Conservation (phyloP, 2,113 vertebrate genomes). For the Panthera uncia region DNA sequence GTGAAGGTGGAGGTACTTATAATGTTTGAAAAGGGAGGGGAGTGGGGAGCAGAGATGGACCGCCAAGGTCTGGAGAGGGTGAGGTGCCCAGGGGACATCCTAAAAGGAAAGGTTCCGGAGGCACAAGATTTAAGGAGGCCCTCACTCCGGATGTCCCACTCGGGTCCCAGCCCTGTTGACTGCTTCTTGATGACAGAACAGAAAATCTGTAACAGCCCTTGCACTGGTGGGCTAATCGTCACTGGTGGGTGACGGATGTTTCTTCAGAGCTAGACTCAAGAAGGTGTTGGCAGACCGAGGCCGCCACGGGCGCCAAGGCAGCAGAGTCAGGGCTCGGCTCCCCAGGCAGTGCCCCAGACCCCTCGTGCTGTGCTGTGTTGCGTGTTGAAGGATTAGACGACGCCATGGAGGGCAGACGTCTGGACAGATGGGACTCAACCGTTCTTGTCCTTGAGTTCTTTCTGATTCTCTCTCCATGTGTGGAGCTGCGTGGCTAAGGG, state of each 20-base stretch:
- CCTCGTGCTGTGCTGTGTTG: fast-evolving
- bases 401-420: neutral
- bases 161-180: neutral
- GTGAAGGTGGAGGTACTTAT: neutral
- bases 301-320: neutral
- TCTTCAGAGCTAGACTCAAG: neutral
- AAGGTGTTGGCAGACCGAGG: fast-evolving
- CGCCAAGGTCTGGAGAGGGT: neutral
- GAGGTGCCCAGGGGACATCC: fast-evolving
- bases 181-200: neutral
- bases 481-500: neutral
- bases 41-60: neutral
- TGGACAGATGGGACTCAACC: neutral
- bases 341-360: fast-evolving
- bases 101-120: neutral
- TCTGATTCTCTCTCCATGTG: neutral
- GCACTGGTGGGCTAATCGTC: fast-evolving
- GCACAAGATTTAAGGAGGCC: neutral
- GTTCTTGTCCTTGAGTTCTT: neutral
- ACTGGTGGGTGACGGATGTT: fast-evolving
- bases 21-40: neutral
- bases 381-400: neutral
- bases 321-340: neutral
- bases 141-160: fast-evolving
- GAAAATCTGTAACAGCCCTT: fast-evolving